These are phyloP conservation scores for Natator depressus DNA, from an alignment of 2,113 vertebrate species.

Conservation along the genomic window DNA sequence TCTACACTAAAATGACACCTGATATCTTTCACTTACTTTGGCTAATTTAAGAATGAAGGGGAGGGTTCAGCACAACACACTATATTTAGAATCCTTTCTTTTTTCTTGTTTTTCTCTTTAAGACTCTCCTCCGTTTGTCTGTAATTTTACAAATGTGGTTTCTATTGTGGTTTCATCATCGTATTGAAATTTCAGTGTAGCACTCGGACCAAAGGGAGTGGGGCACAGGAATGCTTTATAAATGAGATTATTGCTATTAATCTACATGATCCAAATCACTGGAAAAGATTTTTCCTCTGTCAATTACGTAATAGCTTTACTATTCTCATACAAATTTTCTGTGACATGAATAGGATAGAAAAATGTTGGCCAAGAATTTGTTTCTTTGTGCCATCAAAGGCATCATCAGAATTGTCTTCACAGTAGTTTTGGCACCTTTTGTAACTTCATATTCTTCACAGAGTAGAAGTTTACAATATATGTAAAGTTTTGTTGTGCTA, in stretches of 20 bases:
- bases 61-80: neutral
- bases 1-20: fast-evolving
- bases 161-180: neutral
- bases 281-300: neutral
- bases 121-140: neutral
- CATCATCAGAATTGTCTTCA: slow-evolving; percentile 27
- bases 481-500: slow-evolving; percentile 71
- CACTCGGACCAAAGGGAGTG: fast-evolving
- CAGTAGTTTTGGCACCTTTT: slow-evolving; percentile 21
- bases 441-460: slow-evolving; percentile 16
- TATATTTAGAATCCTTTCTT: fast-evolving
- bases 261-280: neutral
- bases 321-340: neutral
- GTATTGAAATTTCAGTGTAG: neutral
- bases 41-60: fast-evolving
- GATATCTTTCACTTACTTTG: fast-evolving
- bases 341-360: neutral
- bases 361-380: slow-evolving; percentile 47
- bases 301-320: fast-evolving
- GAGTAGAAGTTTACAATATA: slow-evolving; percentile 28
- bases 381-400: neutral
- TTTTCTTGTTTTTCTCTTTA: neutral
- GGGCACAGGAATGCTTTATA: neutral
- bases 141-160: fast-evolving
- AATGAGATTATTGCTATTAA: neutral